Base-by-base conservation (phyloP, 2,113 vertebrate species). In the Psettodes erumei region DNA sequence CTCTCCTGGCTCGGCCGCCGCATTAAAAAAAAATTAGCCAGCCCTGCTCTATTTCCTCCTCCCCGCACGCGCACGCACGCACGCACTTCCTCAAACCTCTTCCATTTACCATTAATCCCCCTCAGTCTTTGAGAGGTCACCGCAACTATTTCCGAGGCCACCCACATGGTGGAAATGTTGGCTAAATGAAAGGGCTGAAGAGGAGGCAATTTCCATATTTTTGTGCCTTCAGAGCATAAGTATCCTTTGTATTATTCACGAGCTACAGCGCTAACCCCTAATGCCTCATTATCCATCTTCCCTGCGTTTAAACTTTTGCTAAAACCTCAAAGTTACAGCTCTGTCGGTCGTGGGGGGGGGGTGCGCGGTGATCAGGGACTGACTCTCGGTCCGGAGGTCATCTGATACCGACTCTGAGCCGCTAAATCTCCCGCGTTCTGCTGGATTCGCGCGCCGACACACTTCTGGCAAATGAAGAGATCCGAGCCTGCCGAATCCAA, bases 71-170 rank as follows among this genome's bases (percentile, higher is more conserved):
- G 28, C 27, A 43, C 58, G 55, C 35, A 70, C 59, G 74, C 68
- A 79, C 37, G 64, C 0, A 60, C 85, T 88, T 88, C 87, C 88
- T 85, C 81, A 76, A 28, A 54, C 58, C 79, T 59, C 84, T 85
- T 87, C 85, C 82, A 81, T 86, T 86, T 68, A 42, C 68, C 71
- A 85, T 78, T 66, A 85, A 81, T 59, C 75, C 82, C 67, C 60
- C 51, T 60, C 32, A 35, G 71, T 81, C 82, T 82, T 7, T 48
- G 40, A 83, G 88, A 88, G 89, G 87, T 89, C 85, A 58, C 11
- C 30, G 28, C 65, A 88, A 88, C 62, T 88, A 87, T 88, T 89
- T 88, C 88, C 63, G 8, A 89, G 74, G 81, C 82, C 80, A 81
- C 71, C 71, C 69, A 81, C 73, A 40, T 37, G 53, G 56, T 54